Evolutionary conservation across 2,888 invertebrate genomes (phyloP), one percentile per base, ranked within the genome.

Genomic region (Notodonta ziczac): DNA sequence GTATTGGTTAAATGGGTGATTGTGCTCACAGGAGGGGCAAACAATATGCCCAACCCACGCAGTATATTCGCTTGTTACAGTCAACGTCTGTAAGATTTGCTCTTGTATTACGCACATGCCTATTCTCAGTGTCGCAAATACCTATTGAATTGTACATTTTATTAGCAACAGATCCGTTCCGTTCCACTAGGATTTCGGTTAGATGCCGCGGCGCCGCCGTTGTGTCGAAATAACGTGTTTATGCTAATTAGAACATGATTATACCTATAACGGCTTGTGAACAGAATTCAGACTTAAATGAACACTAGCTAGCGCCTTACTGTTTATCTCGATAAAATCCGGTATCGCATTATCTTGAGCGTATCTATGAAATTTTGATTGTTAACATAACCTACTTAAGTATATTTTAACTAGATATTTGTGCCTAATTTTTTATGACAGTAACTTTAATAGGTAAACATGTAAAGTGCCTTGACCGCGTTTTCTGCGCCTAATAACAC

Each of bases 11-110:
- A 32, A 24, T 52, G 24, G 13, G 32, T 52, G 24, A 24, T 72
- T 75, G 78, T 55, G 58, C 78, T 79, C 73, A 82, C 77, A 76
- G 76, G 78, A 81, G 78, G 76, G 79, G 84, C 85, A 89, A 84
- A 89, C 90, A 90, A 90, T 88, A 83, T 74, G 85, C 87, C 88
- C 87, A 83, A 82, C 91, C 90, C 87, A 90, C 86, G 74, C 83
- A 74, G 73, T 82, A 81, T 85, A 83, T 84, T 81, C 80, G 77
- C 80, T 83, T 84, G 84, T 85, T 88, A 71, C 70, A 79, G 76
- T 77, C 75, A 76, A 75, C 80, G 82, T 83, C 85, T 85, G 82
- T 81, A 78, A 87, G 85, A 84, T 86, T 84, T 77, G 80, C 72
- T 83, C 80, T 74, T 80, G 76, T 80, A 79, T 84, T 80, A 81